Evolutionary conservation across 64 coral and sea anemone species (phyloP).

Genomic region (Stylophora pistillata): DNA sequence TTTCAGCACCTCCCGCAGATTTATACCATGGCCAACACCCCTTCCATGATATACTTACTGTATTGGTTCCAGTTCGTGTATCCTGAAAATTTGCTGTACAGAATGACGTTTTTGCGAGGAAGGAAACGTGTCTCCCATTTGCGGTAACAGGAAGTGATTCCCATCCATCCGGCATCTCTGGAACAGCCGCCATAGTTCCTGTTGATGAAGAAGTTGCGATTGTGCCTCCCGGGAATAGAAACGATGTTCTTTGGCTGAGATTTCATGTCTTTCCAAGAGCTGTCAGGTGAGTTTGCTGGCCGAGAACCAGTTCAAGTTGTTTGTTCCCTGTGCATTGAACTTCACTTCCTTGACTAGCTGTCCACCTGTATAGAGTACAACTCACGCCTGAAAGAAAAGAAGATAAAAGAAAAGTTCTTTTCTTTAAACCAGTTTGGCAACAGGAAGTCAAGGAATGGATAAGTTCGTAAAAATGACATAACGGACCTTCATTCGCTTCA

Average conservation of each 20-base stretch:
- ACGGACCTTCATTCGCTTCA: no score
- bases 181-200: constrained; percentile 14
- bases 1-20: no score
- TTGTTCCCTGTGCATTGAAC: constrained; percentile 38
- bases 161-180: neutral
- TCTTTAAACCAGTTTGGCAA: neutral
- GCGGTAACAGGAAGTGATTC: neutral
- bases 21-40: no score
- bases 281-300: neutral
- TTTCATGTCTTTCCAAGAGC: constrained; percentile 17
- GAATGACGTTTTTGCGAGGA: neutral
- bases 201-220: constrained; percentile 31
- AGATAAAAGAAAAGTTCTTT: no score
- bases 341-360: constrained; percentile 16
- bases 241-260: constrained; percentile 14
- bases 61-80: constrained; percentile 9
- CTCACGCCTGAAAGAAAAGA: neutral
- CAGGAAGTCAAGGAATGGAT: no score
- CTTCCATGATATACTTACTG: neutral
- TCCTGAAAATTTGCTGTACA: neutral
- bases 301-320: constrained; percentile 50
- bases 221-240: neutral
- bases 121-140: neutral
- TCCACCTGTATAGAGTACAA: constrained; percentile 3
- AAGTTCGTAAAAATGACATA: no score